A percentile compares a stretch with the other conserved stretches of the same genome.
Evolutionary conservation across 2,888 invertebrate genomes (phyloP).

Genomic region (Sarcophaga rosellei): DNA sequence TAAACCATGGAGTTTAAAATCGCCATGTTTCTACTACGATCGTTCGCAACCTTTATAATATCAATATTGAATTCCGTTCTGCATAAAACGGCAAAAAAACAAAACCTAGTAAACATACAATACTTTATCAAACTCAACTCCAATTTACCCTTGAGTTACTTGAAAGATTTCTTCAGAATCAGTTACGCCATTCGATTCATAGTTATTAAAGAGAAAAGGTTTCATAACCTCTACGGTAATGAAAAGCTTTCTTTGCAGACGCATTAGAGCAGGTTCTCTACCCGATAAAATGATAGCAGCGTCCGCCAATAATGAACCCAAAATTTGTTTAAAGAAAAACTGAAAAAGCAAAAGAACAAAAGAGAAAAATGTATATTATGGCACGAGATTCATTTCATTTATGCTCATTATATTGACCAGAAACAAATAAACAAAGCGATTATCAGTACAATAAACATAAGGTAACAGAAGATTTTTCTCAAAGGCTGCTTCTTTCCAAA

Average conservation of each 20-base stretch:
- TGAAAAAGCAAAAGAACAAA: not conserved
- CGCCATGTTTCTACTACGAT: conserved; percentile 12
- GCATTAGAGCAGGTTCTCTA: conserved; percentile 72
- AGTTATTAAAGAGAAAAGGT: conserved; percentile 75
- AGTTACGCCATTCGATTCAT: conserved; percentile 72
- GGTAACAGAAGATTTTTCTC: conserved; percentile 71
- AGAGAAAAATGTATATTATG: not conserved
- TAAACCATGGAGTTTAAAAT: not conserved
- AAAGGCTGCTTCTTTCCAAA: conserved; percentile 71
- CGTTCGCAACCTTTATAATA: not conserved
- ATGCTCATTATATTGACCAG: conserved; percentile 41
- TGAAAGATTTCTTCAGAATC: conserved; percentile 57
- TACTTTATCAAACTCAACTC: not conserved
- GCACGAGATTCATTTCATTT: not conserved
- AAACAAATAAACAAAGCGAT: conserved; percentile 69
- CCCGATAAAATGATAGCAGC: conserved; percentile 70
- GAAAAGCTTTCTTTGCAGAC: conserved; percentile 71
- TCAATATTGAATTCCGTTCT: conserved; percentile 71
- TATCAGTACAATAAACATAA: conserved; percentile 70
- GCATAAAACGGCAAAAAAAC: too few species aligned
- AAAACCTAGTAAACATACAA: too few species aligned
- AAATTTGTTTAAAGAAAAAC: not conserved
- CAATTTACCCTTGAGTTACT: conserved; percentile 68
- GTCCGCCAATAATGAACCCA: conserved; percentile 58
- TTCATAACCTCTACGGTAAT: conserved; percentile 72